Conservation (phyloP, 2,888 invertebrate species). For the Rotaria sp. region DNA sequence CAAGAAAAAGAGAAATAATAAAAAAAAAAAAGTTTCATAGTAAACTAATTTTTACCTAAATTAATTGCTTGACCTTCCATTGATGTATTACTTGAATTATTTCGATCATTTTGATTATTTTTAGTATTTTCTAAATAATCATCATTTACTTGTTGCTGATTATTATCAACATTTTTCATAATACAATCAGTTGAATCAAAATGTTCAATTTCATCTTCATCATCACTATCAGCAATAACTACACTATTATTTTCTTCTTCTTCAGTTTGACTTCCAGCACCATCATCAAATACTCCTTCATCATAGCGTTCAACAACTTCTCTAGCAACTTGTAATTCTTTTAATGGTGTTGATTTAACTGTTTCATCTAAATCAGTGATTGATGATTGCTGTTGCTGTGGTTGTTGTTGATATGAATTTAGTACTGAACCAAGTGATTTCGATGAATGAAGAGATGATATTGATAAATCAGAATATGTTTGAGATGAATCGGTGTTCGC, state of each 20-base stretch:
- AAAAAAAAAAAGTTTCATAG: too few relatives aligned
- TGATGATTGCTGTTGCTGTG: background rate
- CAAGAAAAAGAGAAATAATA: too few relatives aligned
- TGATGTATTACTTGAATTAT: background rate
- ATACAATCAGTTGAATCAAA: background rate
- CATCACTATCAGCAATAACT: background rate
- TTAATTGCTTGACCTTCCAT: background rate
- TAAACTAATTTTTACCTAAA: background rate
- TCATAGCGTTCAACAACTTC: background rate
- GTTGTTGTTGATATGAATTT: background rate
- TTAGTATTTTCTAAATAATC: background rate
- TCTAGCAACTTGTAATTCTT: background rate
- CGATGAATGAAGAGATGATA: background rate
- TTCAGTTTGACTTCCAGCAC: background rate
- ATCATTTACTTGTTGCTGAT: background rate
- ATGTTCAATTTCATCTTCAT: slow-evolving; percentile 14
- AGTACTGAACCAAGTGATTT: background rate
- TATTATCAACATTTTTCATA: background rate
- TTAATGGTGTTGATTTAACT: background rate
- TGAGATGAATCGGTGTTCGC: background rate
- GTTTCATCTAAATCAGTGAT: slow-evolving; percentile 12
- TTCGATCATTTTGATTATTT: background rate
- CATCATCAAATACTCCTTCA: background rate
- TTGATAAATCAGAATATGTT: background rate
- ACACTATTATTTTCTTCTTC: background rate